A percentile compares a stretch with the other conserved stretches of the same genome.
Conservation (phyloP, 2,113 vertebrate genomes). For the Axis porcinus region DNA sequence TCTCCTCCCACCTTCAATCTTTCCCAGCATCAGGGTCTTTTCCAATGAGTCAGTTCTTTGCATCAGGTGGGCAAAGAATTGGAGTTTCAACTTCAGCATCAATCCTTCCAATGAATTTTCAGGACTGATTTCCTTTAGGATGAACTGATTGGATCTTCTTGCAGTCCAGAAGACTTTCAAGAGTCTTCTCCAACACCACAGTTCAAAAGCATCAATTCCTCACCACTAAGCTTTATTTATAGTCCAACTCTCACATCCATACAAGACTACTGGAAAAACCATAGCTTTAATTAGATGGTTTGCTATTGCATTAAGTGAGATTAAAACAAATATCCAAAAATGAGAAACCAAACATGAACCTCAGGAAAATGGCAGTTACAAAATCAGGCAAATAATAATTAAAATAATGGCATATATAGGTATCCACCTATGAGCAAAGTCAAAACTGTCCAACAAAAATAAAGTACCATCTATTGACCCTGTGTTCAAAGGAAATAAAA, state of each 20-base stretch:
- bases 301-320: background rate
- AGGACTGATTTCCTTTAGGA: background rate
- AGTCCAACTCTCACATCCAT: background rate
- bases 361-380: background rate
- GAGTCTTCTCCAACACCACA: background rate
- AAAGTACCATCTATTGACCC: background rate
- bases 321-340: background rate
- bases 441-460: background rate
- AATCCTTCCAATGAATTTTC: background rate
- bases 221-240: background rate
- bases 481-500: background rate
- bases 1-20: background rate
- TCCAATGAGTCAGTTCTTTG: background rate
- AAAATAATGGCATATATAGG: background rate
- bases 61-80: background rate
- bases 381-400: background rate
- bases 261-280: background rate
- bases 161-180: background rate
- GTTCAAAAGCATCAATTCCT: background rate
- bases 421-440: background rate
- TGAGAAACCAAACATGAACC: background rate
- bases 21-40: background rate
- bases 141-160: background rate
- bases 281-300: background rate
- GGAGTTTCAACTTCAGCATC: background rate